Conservation (phyloP, 2,888 invertebrate genomes). For the Rhimphoctona megacephalus region DNA sequence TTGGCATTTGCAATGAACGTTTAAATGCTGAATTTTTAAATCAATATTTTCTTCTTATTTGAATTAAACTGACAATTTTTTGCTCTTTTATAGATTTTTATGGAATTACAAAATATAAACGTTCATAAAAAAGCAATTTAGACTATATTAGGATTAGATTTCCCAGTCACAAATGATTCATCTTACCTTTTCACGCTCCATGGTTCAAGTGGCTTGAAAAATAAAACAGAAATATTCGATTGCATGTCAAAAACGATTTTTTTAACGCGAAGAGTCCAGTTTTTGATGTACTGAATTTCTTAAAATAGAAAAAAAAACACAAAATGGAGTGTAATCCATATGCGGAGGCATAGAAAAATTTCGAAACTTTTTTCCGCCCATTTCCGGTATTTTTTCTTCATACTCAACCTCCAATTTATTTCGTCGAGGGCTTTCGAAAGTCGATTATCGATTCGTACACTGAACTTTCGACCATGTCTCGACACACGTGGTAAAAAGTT, state of each 20-base stretch:
- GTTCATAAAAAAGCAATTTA: neutral
- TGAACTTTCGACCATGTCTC: neutral
- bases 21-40: too few relatives aligned
- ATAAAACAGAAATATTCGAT: slow-evolving; percentile 39
- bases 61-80: too few relatives aligned
- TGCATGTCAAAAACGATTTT: neutral
- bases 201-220: slow-evolving; percentile 75
- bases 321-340: neutral
- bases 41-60: too few relatives aligned
- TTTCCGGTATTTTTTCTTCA: neutral
- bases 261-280: neutral
- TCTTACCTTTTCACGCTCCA: slow-evolving; percentile 77
- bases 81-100: neutral
- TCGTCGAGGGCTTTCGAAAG: slow-evolving; percentile 38
- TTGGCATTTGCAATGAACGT: neutral
- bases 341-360: slow-evolving; percentile 43
- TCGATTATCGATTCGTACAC: slow-evolving; percentile 1
- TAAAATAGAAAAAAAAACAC: neutral
- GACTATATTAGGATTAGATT: neutral
- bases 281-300: neutral
- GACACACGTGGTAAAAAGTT: neutral
- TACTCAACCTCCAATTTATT: slow-evolving; percentile 22
- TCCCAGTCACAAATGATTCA: neutral
- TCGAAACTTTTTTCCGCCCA: slow-evolving; percentile 8
- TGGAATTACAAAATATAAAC: neutral